These are phyloP conservation scores for Tupiocoris notatus DNA, from an alignment of 2,888 invertebrate species.

Conservation along the genomic window DNA sequence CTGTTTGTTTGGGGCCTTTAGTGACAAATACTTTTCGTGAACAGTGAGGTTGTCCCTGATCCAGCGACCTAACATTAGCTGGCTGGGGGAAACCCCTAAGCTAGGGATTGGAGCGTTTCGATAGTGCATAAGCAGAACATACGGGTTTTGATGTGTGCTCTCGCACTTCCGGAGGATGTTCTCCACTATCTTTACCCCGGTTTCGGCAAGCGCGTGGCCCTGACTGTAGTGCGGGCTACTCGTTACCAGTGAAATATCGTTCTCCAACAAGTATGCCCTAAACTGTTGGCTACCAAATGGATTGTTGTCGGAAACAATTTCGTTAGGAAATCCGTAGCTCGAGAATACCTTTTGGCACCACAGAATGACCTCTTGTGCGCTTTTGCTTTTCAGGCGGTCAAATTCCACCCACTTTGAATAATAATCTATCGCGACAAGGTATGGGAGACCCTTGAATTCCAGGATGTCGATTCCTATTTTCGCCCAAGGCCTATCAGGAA, in stretches of 20 bases:
- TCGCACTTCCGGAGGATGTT: background rate
- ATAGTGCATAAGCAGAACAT: background rate
- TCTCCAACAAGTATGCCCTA: background rate
- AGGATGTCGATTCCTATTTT: background rate
- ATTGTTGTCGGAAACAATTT: too few relatives aligned
- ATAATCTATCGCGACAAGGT: background rate
- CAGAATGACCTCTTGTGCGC: background rate
- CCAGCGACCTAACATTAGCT: background rate
- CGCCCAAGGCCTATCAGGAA: constrained; percentile 16
- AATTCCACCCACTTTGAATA: background rate
- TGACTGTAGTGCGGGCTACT: too few relatives aligned
- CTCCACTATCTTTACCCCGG: background rate
- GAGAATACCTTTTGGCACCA: background rate
- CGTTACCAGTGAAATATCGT: background rate
- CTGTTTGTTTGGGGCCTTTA: background rate
- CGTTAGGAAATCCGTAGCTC: too few relatives aligned
- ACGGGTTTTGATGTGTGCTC: background rate
- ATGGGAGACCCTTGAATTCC: background rate
- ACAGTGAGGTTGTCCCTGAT: background rate
- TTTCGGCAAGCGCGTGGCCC: too few relatives aligned
- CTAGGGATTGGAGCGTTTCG: background rate
- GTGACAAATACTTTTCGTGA: background rate
- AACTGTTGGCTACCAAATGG: too few relatives aligned
- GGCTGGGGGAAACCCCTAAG: too few relatives aligned
- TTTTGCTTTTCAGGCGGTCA: background rate